Base-by-base conservation (phyloP, 2,888 invertebrate species). In the Tyria jacobaeae region DNA sequence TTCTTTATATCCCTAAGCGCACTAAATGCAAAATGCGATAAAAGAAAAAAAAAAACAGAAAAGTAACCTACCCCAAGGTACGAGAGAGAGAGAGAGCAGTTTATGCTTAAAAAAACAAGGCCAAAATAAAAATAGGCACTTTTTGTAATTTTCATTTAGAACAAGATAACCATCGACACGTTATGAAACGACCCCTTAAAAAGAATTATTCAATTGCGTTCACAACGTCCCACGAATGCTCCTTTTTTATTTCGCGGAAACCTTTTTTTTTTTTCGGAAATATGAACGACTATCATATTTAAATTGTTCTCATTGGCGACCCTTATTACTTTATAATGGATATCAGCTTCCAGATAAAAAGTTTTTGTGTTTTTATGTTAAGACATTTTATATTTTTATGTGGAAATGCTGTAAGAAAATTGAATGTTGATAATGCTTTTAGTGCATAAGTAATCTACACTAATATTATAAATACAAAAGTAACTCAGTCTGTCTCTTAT, bases 201-300 rank as follows among this genome's bases (percentile, higher is more conserved):
- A 66, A 70, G 69, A 77, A 75, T 70, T 24, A 70, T 71, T 66
- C 73, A 75, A 78, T 69, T 72, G 67, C 66, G 70, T 73, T 71
- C 60, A 74, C 61, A 57, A 65, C 57, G 56, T 64, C 55, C 66
- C 54, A 62, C 54, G 59, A 64, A 65, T 63, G 64, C 62, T 63
- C 67, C 48, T 60, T 70, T 66, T 70, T 64, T 66, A 63, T 66
- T 60, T 58, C 25, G 60, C 31, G 35, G 35, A 55, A 64, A 53
- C 52, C 50, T 25, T 63, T 66, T 59, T 60, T 62, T 51, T 56
- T 57, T n/a, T n/a, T 51, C 10, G 27, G 48, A 68, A 64, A 68
- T 62, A 37, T 52, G 37, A 55, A 49, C 34, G 56, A 48, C 55
- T 60, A 50, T 54, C 57, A 47, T 51, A 61, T 61, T 57, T 37